Base-by-base conservation (phyloP, 2,888 invertebrate species). In the Trichacis sp. region DNA sequence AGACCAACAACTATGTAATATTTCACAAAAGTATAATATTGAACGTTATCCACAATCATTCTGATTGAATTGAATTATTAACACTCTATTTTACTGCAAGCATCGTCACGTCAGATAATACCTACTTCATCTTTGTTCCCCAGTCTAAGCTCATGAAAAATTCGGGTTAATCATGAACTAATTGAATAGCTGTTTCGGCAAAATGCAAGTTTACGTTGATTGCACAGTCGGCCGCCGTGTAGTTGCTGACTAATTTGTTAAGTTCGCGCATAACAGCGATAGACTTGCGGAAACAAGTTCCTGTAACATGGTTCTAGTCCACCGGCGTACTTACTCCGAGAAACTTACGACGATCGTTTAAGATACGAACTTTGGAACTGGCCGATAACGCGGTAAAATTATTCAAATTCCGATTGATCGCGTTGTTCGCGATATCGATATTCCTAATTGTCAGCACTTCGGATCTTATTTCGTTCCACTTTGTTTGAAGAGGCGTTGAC, bases 221-320 rank as follows among this genome's bases (percentile, higher is more conserved):
- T 33, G n/a, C n/a, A 33, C 33, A 33, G n/a, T 24, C 24, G 24
- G 8, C 24, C 24, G 24, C 24, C 8, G 24, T 8, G n/a, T 24
- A 24, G 24, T 24, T 24, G n/a, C 33, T 4, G 9, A 40, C 40
- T 40, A 15, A 15, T 40, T 12, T 15, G 40, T 40, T 12, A 40
- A 40, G 15, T 40, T 40, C 3, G 15, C 15, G 3, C 14, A 9
- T 40, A 40, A 40, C 40, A 15, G 40, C 40, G 40, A 40, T 33
- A 33, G 33, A 40, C 40, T 40, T 40, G 5, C 40, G 40, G 40
- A 33, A 33, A 33, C 33, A 33, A 33, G 33, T 33, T 33, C 33
- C 8, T 11, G 11, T 33, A 33, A 33, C n/a, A 6, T n/a, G 40
- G 40, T 3, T 14, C 40, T 40, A 2, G 15, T 4, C 40, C 15